Conservation (phyloP, 1,140 invertebrate genomes). For the Brachionus rotundiformis region DNA sequence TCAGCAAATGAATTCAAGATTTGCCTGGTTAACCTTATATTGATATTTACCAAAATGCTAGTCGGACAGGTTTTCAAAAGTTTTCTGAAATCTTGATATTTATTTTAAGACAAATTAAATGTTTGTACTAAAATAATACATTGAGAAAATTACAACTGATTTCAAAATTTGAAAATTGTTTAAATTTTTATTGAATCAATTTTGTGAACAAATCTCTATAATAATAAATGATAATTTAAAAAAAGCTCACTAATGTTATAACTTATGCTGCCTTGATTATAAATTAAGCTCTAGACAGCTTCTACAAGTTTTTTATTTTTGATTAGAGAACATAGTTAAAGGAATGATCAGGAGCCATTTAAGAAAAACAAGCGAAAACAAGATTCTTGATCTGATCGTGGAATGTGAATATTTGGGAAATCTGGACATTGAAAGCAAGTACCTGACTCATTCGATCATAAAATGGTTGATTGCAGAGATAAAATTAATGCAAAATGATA, state of each 20-base stretch:
- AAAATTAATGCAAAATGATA: background rate
- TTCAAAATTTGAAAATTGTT: background rate
- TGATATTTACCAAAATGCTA: background rate
- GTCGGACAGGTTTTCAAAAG: too few species aligned
- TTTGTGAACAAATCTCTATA: background rate
- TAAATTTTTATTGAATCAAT: background rate
- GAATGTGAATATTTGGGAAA: constrained; percentile 49
- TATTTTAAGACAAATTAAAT: constrained; percentile 22
- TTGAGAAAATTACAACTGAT: constrained; percentile 20
- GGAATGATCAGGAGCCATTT: background rate
- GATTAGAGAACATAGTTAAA: background rate
- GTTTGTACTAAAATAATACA: background rate
- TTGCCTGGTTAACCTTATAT: background rate
- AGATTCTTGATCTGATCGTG: background rate
- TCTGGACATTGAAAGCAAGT: constrained; percentile 21
- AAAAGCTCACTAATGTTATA: background rate
- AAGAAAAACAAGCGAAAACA: background rate
- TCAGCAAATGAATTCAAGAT: background rate
- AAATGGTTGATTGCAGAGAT: constrained; percentile 38
- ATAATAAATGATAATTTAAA: constrained; percentile 28
- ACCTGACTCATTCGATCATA: background rate
- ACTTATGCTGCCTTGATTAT: constrained; percentile 27
- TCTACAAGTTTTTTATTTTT: background rate
- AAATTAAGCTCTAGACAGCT: background rate
- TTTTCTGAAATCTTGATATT: background rate